Evolutionary conservation across 2,113 vertebrate species (phyloP), one percentile per base, ranked within the genome.

Genomic region (Anas platyrhynchos): DNA sequence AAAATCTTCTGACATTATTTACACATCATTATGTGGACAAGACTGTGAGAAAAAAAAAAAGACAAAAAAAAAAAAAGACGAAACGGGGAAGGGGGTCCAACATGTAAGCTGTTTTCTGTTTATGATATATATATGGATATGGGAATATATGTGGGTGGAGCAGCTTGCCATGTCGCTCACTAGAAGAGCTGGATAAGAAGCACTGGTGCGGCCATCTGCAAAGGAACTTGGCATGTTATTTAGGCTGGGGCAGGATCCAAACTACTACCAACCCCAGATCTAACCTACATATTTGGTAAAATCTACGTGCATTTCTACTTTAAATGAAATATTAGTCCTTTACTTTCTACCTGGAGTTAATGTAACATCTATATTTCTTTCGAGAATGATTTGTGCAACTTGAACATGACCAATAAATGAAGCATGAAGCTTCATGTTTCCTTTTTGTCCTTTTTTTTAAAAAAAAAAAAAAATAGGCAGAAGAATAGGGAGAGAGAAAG

Each of bases 11-110:
- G 72, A 13, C 15, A 6, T 5, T 29, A 3, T 84, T 75, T 72
- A 16, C 23, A 16, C 44, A 38, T 16, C n/a, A 13, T 2, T 14
- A 26, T 16, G 23, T 54, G 13, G 7, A 25, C 20, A 23, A 0
- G 2, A 4, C 4, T 81, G 26, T 63, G 25, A 44, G 10, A 52
- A 52, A 26, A 54, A 54, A 13, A 26, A 18, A 50, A 54, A 52
- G 36, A 36, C 36, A 36, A 36, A 25, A 54, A 54, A 7, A 17
- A 50, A 52, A 52, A 25, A 54, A 4, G 14, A 38, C 34, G 26
- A 38, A 25, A 26, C 6, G 6, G 13, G 25, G 50, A 12, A 52
- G 50, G 34, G 59, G 34, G 25, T 25, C 59, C 23, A 25, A 62
- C 14, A 26, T 26, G 59, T 13, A 36, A 62, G 34, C 14, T 36